phyloP scores from a whole-genome alignment of 2,797 vertebrate species.

The Gymnothorax javanicus region DNA sequence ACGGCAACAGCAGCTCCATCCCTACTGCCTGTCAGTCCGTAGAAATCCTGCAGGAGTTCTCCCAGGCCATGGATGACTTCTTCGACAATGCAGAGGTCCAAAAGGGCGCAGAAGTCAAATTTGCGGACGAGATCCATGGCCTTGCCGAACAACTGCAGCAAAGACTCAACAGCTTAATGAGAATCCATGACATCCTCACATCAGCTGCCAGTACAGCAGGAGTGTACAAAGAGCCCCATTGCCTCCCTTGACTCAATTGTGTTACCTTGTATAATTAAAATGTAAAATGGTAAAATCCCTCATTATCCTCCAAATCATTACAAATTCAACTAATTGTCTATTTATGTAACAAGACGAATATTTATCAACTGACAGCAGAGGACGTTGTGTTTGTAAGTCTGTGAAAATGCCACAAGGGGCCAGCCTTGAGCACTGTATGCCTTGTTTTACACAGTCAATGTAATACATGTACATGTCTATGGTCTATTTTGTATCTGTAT shows the following conservation, averaged over 20 bases:
- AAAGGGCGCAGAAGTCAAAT: slow-evolving; percentile 52
- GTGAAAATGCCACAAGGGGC: background rate
- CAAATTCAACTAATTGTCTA: background rate
- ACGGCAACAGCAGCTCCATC: background rate
- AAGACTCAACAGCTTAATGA: slow-evolving; percentile 50
- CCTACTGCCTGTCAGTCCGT: slow-evolving; percentile 42
- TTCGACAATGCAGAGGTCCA: slow-evolving; percentile 52
- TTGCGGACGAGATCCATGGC: slow-evolving; percentile 53
- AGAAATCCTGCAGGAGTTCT: slow-evolving; percentile 55
- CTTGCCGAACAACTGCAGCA: slow-evolving; percentile 57
- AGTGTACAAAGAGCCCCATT: background rate
- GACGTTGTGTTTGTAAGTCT: background rate
- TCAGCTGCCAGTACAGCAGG: background rate
- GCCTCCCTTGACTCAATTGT: background rate
- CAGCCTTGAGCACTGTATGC: background rate
- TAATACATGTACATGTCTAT: background rate
- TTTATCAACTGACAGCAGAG: background rate
- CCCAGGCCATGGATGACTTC: slow-evolving; percentile 54
- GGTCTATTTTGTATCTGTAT: background rate
- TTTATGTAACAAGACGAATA: background rate
- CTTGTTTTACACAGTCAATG: background rate
- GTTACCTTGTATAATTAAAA: background rate
- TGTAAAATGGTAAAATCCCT: background rate
- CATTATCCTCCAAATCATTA: background rate
- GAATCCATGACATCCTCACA: slow-evolving; percentile 53